A percentile compares a stretch with the other conserved stretches of the same genome.
Evolutionary conservation across 2,113 vertebrate species (phyloP).

Genomic region (Antechinus flavipes): DNA sequence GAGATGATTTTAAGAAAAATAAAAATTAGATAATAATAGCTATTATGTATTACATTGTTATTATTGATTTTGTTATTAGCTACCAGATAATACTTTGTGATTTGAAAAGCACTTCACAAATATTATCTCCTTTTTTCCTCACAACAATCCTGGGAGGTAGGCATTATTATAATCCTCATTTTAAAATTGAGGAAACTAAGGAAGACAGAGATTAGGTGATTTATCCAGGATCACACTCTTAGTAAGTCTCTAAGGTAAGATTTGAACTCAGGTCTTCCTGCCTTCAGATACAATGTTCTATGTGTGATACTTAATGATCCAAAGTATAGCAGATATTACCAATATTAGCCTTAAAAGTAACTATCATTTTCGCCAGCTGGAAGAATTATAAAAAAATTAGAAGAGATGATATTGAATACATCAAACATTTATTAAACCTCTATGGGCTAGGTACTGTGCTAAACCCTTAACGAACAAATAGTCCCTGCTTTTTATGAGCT

Average conservation of each 20-base stretch:
- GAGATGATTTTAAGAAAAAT: slow-evolving; percentile 36
- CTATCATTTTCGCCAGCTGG: not conserved
- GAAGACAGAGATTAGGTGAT: not conserved
- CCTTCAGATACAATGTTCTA: not conserved
- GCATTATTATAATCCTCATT: not conserved
- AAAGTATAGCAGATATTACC: not conserved
- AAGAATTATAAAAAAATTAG: not conserved
- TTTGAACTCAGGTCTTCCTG: not conserved
- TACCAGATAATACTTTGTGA: not conserved
- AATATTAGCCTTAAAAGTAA: slow-evolving; percentile 22
- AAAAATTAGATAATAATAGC: not conserved
- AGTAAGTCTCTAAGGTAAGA: not conserved
- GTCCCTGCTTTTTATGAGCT: not conserved
- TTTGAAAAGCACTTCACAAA: not conserved
- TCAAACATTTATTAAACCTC: not conserved
- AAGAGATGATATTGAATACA: not conserved
- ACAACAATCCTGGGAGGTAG: not conserved
- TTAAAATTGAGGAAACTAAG: not conserved
- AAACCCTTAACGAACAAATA: not conserved
- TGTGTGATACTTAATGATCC: not conserved
- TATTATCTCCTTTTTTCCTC: not conserved
- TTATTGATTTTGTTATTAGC: not conserved
- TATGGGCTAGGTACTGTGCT: not conserved
- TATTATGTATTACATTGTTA: not conserved
- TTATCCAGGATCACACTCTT: not conserved